phyloP scores from a whole-genome alignment of 2,113 vertebrate species.

The Spea multiplicata region DNA sequence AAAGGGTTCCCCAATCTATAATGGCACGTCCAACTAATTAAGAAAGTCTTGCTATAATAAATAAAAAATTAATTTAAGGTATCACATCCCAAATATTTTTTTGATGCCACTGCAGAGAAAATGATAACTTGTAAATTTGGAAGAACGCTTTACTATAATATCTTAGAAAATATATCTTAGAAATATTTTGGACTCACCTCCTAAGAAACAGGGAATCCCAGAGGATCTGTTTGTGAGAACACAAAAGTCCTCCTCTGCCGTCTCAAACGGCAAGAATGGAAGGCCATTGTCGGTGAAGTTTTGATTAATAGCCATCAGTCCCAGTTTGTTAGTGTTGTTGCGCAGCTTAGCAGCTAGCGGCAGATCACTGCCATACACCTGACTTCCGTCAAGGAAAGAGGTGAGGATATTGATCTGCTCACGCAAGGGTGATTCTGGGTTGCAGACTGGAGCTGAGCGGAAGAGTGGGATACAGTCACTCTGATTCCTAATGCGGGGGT shows the following conservation, averaged over 20 bases:
- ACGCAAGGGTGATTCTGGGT: constrained; percentile 52
- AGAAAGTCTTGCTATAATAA: no score
- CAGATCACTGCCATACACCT: constrained; percentile 82
- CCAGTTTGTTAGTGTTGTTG: constrained; percentile 69
- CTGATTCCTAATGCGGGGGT: constrained; percentile 64
- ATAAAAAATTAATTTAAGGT: no score
- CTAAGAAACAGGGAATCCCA: constrained; percentile 63
- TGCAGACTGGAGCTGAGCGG: constrained; percentile 71
- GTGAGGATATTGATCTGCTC: constrained; percentile 88
- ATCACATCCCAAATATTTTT: no score
- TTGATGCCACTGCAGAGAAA: no score
- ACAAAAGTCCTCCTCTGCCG: constrained; percentile 56
- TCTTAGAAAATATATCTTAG: neutral
- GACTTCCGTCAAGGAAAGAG: constrained; percentile 81
- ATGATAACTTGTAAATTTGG: no score
- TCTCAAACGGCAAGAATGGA: constrained; percentile 71
- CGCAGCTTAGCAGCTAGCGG: constrained; percentile 64
- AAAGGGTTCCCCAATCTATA: no score
- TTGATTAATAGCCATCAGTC: constrained; percentile 74
- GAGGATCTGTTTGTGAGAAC: constrained; percentile 51
- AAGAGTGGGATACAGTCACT: constrained; percentile 76
- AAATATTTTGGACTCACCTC: constrained; percentile 53
- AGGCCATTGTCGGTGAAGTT: constrained; percentile 67
- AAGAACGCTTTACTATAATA: no score
- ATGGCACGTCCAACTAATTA: no score